Evolutionary conservation across 2,888 invertebrate genomes (phyloP).

Genomic region (Crematogaster levior): DNA sequence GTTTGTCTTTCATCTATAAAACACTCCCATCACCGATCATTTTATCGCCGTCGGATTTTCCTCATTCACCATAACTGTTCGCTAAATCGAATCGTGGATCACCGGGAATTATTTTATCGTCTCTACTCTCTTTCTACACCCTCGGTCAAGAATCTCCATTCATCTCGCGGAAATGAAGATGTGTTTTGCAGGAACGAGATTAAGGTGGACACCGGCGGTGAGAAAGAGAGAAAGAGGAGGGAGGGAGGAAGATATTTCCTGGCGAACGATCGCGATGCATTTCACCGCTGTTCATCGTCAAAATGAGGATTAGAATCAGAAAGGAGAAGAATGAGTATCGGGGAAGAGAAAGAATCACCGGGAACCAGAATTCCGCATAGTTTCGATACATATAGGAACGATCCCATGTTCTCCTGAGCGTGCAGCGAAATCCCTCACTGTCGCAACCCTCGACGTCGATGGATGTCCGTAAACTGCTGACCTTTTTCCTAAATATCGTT

Average conservation of each 20-base stretch:
- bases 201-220: conserved; percentile 11
- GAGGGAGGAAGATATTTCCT: conserved; percentile 37
- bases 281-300: conserved; percentile 42
- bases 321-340: background rate
- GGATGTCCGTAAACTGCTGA: conserved; percentile 64
- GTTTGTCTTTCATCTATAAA: conserved; percentile 8
- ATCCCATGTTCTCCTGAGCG: background rate
- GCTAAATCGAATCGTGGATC: conserved; percentile 39
- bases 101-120: conserved; percentile 44
- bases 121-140: background rate
- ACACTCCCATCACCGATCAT: conserved; percentile 24
- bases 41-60: conserved; percentile 43
- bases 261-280: conserved; percentile 54
- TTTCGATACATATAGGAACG: conserved; percentile 17
- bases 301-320: conserved; percentile 20
- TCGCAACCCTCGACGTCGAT: conserved; percentile 53
- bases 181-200: conserved; percentile 44
- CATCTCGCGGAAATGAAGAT: conserved; percentile 34
- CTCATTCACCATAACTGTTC: conserved; percentile 38
- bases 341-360: background rate
- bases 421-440: conserved; percentile 2
- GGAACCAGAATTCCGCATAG: conserved; percentile 25
- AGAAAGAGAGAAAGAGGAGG: background rate
- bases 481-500: conserved; percentile 56
- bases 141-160: conserved; percentile 29